phyloP scores from a whole-genome alignment of 1,140 invertebrate genomes.

The Drosophila ambigua region DNA sequence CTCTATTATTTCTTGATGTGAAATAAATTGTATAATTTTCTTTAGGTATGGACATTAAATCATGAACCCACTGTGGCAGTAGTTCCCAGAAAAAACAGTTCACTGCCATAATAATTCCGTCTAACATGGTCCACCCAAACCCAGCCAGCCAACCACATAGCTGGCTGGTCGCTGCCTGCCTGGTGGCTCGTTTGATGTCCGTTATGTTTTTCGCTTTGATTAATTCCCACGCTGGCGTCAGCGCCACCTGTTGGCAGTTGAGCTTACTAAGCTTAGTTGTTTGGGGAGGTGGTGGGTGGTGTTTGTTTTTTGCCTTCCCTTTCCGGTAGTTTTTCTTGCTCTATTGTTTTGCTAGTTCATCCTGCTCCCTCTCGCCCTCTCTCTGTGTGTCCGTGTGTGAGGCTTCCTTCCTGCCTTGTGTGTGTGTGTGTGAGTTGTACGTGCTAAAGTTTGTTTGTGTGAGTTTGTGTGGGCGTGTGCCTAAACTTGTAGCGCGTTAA shows the following conservation, averaged over 20 bases:
- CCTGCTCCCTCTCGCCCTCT: not conserved
- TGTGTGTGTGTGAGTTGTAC: conserved; percentile 3
- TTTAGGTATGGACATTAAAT: not conserved
- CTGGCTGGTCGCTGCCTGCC: too few relatives aligned
- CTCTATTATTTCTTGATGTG: too few relatives aligned
- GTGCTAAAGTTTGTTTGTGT: not conserved
- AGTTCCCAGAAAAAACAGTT: conserved; percentile 7
- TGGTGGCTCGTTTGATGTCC: too few relatives aligned
- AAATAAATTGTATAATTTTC: too few relatives aligned
- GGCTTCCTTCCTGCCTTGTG: conserved; percentile 25
- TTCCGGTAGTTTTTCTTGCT: too few relatives aligned
- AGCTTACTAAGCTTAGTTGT: conserved; percentile 24
- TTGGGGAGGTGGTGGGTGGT: not conserved
- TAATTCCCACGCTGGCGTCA: conserved; percentile 49
- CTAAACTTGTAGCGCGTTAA: conserved; percentile 54
- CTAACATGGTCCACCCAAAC: conserved; percentile 37
- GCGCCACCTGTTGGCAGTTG: conserved; percentile 72
- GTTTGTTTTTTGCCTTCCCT: conserved; percentile 2
- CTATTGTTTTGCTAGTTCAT: too few relatives aligned
- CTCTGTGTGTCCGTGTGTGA: conserved; percentile 17
- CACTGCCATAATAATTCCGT: not conserved
- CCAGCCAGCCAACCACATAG: too few relatives aligned
- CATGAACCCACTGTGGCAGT: conserved; percentile 9
- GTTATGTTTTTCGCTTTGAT: conserved; percentile 28
- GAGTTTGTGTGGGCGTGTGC: conserved; percentile 5